Conservation (phyloP, 2,113 vertebrate species). For the Chionodraco myersi region DNA sequence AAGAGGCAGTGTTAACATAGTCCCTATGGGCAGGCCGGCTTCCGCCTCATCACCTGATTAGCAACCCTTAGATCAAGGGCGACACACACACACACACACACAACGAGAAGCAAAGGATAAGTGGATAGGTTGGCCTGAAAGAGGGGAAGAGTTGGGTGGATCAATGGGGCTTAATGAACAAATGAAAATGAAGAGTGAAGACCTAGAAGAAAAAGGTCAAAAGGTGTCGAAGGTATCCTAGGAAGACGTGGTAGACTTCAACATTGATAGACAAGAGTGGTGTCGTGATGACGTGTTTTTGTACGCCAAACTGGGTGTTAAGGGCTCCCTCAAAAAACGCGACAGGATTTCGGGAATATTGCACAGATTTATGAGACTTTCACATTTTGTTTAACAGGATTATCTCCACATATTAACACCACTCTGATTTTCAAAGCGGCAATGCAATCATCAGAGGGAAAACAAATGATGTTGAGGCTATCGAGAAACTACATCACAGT, state of each 20-base stretch:
- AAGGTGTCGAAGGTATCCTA: neutral
- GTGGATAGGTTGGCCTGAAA: neutral
- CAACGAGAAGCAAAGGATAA: neutral
- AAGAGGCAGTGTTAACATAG: conserved; percentile 9
- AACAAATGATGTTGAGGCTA: too few relatives aligned
- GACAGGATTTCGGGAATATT: too few relatives aligned
- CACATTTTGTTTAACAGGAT: too few relatives aligned
- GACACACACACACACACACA: neutral
- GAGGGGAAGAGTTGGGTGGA: conserved; percentile 15
- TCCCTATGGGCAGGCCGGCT: neutral
- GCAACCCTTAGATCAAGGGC: conserved; percentile 3
- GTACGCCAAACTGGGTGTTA: too few relatives aligned
- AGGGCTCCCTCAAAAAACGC: too few relatives aligned
- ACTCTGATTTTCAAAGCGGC: too few relatives aligned
- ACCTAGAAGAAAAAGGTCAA: neutral
- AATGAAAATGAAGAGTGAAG: neutral
- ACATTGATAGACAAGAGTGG: neutral
- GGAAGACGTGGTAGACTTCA: neutral
- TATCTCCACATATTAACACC: too few relatives aligned
- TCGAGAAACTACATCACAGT: too few relatives aligned
- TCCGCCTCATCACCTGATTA: conserved; percentile 48
- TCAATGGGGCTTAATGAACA: conserved; percentile 11
- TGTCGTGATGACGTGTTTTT: too few relatives aligned
- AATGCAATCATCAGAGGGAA: too few relatives aligned
- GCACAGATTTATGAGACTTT: too few relatives aligned